Evolutionary conservation across 2,113 vertebrate genomes (phyloP).

Genomic region (Pelodiscus sinensis): DNA sequence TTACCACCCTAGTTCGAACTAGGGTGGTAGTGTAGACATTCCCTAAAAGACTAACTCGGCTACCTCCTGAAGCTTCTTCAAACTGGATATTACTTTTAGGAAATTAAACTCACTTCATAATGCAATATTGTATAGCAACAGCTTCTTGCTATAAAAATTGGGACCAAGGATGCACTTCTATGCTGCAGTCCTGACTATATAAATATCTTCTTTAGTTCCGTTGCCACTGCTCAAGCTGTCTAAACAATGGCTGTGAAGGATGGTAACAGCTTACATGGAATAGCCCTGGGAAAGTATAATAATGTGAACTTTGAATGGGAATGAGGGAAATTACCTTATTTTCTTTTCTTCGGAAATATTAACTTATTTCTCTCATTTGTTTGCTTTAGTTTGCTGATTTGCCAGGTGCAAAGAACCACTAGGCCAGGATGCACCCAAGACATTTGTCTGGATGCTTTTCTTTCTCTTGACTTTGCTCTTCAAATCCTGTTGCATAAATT

Average conservation of each 20-base stretch:
- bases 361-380: constrained; percentile 83
- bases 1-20: too few relatives aligned
- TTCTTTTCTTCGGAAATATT: constrained; percentile 83
- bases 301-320: constrained; percentile 77
- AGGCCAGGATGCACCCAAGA: constrained; percentile 62
- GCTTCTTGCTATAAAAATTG: constrained; percentile 42
- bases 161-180: constrained; percentile 65
- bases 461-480: constrained; percentile 59
- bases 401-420: constrained; percentile 78
- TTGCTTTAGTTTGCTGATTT: constrained; percentile 81
- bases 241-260: constrained; percentile 84
- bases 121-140: not conserved
- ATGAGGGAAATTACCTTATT: constrained; percentile 82
- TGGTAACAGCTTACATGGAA: constrained; percentile 82
- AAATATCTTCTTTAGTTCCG: constrained; percentile 78
- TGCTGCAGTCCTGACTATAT: constrained; percentile 67
- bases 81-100: not conserved
- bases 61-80: not conserved
- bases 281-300: constrained; percentile 88
- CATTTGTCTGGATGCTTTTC: constrained; percentile 67
- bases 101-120: not conserved
- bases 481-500: constrained; percentile 73
- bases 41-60: too few relatives aligned
- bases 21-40: too few relatives aligned
- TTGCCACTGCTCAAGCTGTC: constrained; percentile 87